A percentile compares a stretch with the other conserved stretches of the same genome.
Evolutionary conservation across 2,113 vertebrate genomes (phyloP).

Genomic region (Paramormyrops kingsleyae): DNA sequence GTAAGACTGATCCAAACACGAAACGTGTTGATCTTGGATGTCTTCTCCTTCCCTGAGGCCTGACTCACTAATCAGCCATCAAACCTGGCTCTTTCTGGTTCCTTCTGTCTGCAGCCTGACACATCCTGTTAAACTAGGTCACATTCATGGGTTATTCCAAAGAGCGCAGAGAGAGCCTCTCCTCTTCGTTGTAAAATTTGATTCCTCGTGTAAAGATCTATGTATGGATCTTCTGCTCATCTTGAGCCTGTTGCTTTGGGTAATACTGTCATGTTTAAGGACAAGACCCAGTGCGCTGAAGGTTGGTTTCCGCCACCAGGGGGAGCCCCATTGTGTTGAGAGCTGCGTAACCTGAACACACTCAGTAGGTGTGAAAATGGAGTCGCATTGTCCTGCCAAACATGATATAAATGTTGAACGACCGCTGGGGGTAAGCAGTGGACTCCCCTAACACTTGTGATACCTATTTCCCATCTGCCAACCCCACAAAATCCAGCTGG

Average conservation of each 20-base stretch:
- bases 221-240: neutral
- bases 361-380: neutral
- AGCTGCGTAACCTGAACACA: neutral
- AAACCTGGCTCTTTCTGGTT: neutral
- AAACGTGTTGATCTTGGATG: neutral
- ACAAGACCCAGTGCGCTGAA: neutral
- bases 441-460: neutral
- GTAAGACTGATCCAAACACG: neutral
- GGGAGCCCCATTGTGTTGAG: neutral
- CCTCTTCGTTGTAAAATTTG: neutral
- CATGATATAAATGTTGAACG: neutral
- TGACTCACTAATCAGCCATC: constrained; percentile 6
- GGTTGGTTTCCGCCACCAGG: neutral
- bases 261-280: neutral
- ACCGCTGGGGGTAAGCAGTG: neutral
- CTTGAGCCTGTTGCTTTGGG: neutral
- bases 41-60: neutral
- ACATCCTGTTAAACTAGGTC: neutral
- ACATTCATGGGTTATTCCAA: neutral
- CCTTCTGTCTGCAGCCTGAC: neutral
- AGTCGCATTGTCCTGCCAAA: neutral
- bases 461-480: neutral
- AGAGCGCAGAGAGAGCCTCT: neutral
- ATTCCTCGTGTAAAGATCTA: neutral
- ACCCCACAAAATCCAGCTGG: neutral